Percentiles rank a stretch among this genome's conserved stretches.
Evolutionary conservation across 1,140 invertebrate species (phyloP).

Genomic region (Brachionus sp.): DNA sequence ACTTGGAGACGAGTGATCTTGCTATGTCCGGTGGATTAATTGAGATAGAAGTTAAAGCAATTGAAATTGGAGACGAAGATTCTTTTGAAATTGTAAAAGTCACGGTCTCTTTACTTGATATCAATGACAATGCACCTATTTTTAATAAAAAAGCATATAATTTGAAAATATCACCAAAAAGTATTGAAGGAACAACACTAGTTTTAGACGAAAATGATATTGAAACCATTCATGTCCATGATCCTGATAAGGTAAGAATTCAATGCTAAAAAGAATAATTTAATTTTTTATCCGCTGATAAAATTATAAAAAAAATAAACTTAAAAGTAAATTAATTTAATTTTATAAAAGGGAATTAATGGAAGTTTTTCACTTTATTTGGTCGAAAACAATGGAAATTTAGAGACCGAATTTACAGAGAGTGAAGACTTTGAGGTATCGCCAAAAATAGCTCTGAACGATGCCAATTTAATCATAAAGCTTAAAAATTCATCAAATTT

Average conservation of each 20-base stretch:
- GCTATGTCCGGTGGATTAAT: slow-evolving; percentile 5
- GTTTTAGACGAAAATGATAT: slow-evolving; percentile 13
- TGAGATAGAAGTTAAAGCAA: not conserved
- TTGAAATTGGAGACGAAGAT: slow-evolving; percentile 1
- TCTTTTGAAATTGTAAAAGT: slow-evolving; percentile 67
- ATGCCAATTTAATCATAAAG: slow-evolving; percentile 39
- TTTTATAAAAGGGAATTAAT: not conserved
- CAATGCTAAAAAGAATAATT: not conserved
- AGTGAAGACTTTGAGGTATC: not conserved
- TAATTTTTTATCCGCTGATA: slow-evolving; percentile 63
- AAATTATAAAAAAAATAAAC: slow-evolving; percentile 67
- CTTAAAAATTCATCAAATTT: slow-evolving; percentile 30
- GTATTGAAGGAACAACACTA: slow-evolving; percentile 73
- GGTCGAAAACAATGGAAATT: not conserved
- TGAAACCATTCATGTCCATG: slow-evolving; percentile 28
- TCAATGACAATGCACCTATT: slow-evolving; percentile 88
- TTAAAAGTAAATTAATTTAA: not conserved
- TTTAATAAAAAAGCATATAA: slow-evolving; percentile 73
- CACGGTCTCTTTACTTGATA: slow-evolving; percentile 77
- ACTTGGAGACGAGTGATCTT: not conserved
- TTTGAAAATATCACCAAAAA: slow-evolving; percentile 69
- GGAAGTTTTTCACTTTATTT: slow-evolving; percentile 28
- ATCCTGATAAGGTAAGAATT: slow-evolving; percentile 49
- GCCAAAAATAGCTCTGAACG: slow-evolving; percentile 34
- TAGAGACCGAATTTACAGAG: not conserved